These are phyloP conservation scores for Heliocidaris erythrogramma DNA, from an alignment of 35 echinoderm and acorn worm species.

Conservation along the genomic window DNA sequence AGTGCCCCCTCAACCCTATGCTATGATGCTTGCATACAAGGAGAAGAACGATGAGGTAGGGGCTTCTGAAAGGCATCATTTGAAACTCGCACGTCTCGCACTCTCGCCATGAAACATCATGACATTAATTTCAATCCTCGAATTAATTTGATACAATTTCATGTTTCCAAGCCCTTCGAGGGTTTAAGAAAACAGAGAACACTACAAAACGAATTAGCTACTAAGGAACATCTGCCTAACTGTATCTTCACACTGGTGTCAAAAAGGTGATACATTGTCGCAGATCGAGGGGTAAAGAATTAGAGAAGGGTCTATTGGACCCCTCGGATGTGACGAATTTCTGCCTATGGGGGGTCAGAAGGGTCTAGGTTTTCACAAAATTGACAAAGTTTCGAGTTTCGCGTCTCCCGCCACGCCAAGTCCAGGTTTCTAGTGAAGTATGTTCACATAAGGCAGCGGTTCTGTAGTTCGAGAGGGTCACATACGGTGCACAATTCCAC, in stretches of 20 bases:
- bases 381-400: constrained; percentile 51
- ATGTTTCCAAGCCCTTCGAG: not conserved
- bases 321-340: constrained; percentile 46
- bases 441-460: not conserved
- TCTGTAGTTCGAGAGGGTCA: not conserved
- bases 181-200: not conserved
- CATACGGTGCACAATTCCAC: not conserved
- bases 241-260: not conserved
- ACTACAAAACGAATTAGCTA: not conserved
- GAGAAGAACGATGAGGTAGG: not conserved
- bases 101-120: not conserved
- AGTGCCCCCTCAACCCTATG: not conserved
- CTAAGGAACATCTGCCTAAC: constrained; percentile 23
- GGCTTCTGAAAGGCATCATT: not conserved
- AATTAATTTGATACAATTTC: constrained; percentile 41
- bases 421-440: not conserved
- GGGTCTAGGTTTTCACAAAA: not conserved
- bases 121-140: not conserved
- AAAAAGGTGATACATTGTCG: constrained; percentile 10
- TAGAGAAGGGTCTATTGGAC: not conserved
- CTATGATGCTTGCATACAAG: not conserved
- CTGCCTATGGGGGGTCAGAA: constrained; percentile 22
- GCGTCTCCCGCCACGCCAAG: not conserved
- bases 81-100: not conserved
- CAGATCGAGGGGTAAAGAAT: not conserved